A percentile compares a stretch with the other conserved stretches of the same genome.
phyloP scores from a whole-genome alignment of 2,888 invertebrate genomes.

The Tetramorium bicarinatum region DNA sequence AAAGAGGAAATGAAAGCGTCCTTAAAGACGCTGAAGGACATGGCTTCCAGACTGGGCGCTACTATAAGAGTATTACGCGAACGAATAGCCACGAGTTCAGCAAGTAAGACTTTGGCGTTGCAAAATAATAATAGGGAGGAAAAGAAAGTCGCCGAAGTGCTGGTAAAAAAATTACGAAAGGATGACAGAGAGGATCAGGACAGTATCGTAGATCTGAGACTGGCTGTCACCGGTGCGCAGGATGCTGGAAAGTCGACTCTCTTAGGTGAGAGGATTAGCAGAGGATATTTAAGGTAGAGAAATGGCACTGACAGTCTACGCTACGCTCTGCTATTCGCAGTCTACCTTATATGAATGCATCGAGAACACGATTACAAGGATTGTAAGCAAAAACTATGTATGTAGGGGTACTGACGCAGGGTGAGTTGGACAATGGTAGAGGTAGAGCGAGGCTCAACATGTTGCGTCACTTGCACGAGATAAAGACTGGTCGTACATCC shows the following conservation, averaged over 20 bases:
- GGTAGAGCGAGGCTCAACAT: constrained; percentile 98
- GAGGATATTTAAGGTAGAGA: constrained; percentile 79
- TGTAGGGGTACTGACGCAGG: constrained; percentile 96
- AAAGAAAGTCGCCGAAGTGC: constrained; percentile 94
- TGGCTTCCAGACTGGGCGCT: constrained; percentile 96
- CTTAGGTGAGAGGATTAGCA: constrained; percentile 86
- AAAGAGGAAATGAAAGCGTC: constrained; percentile 95
- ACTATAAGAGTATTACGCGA: constrained; percentile 92
- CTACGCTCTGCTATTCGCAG: constrained; percentile 54
- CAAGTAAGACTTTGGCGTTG: constrained; percentile 70
- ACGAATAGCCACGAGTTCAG: constrained; percentile 87
- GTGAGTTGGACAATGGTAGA: constrained; percentile 97
- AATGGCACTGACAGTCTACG: constrained; percentile 69
- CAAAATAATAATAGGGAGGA: constrained; percentile 73
- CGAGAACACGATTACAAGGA: background rate
- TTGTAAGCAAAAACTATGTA: constrained; percentile 35
- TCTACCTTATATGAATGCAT: background rate
- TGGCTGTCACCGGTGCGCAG: constrained; percentile 97
- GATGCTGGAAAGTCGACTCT: constrained; percentile 99
- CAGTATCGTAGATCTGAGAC: constrained; percentile 93
- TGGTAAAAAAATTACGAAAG: constrained; percentile 92
- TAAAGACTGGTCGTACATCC: constrained; percentile 96
- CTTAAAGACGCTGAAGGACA: constrained; percentile 93
- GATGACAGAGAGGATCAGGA: constrained; percentile 91
- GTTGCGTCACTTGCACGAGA: constrained; percentile 98